Conservation (phyloP, 2,797 vertebrate species). For the Podarcis siculus region DNA sequence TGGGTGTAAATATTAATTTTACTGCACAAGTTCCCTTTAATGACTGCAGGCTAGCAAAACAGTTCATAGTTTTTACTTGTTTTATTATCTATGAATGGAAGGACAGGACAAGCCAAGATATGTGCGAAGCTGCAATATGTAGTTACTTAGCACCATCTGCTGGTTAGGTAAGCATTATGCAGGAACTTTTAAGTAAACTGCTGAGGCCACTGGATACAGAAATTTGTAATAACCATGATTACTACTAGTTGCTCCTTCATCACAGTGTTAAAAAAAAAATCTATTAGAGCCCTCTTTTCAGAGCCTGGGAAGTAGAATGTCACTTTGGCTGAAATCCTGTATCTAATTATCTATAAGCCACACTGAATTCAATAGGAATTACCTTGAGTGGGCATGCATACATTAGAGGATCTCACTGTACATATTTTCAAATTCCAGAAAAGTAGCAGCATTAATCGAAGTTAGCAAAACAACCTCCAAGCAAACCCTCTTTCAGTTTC, state of each 20-base stretch:
- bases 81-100: not conserved
- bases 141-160: constrained; percentile 76
- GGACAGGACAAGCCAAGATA: not conserved
- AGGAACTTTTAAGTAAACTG: not conserved
- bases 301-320: not conserved
- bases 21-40: not conserved
- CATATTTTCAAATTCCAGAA: not conserved
- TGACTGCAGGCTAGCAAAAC: not conserved
- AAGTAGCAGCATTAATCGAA: not conserved
- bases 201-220: not conserved
- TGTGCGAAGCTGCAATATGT: not conserved
- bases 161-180: constrained; percentile 45
- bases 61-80: not conserved
- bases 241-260: not conserved
- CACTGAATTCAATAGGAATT: too few relatives aligned
- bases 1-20: not conserved
- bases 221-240: too few relatives aligned
- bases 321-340: not conserved
- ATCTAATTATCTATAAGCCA: too few relatives aligned
- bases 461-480: not conserved
- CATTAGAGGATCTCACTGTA: too few relatives aligned
- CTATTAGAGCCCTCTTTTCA: not conserved
- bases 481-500: not conserved
- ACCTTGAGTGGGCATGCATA: too few relatives aligned
- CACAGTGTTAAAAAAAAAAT: too few relatives aligned